phyloP scores from a whole-genome alignment of 1,140 invertebrate genomes.

The Tetranychus cinnabarinus region DNA sequence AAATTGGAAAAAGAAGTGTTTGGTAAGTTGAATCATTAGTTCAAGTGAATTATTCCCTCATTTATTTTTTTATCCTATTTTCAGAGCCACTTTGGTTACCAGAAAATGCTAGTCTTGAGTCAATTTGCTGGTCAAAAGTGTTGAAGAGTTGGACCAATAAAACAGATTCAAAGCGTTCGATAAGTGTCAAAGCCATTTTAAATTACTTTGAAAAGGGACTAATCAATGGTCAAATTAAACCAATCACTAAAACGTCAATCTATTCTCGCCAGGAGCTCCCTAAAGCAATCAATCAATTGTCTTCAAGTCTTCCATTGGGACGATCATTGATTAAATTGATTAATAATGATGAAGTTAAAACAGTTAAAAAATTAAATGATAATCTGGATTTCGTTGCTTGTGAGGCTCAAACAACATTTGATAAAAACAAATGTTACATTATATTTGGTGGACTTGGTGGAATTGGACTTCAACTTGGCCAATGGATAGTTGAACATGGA shows the following conservation, averaged over 20 bases:
- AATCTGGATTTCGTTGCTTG: not conserved
- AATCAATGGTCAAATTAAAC: not conserved
- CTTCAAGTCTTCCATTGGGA: constrained; percentile 58
- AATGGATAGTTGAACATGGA: constrained; percentile 29
- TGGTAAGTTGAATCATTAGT: too few relatives aligned
- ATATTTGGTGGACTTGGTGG: constrained; percentile 17
- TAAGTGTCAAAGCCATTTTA: not conserved
- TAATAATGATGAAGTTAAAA: constrained; percentile 83
- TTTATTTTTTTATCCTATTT: constrained; percentile 26
- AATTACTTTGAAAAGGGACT: not conserved
- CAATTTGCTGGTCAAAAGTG: constrained; percentile 53
- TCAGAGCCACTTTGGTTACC: constrained; percentile 55
- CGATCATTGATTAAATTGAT: constrained; percentile 84
- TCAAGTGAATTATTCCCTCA: too few relatives aligned
- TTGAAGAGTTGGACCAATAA: constrained; percentile 35
- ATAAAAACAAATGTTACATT: constrained; percentile 8
- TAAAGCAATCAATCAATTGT: constrained; percentile 56
- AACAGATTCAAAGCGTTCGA: too few relatives aligned
- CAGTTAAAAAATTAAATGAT: constrained; percentile 37
- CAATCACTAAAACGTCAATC: constrained; percentile 26
- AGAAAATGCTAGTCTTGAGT: constrained; percentile 54
- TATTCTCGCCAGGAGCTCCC: constrained; percentile 51
- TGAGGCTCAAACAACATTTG: not conserved
- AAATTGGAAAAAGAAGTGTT: too few relatives aligned
- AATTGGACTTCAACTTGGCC: constrained; percentile 29